Percentiles rank a stretch among this genome's conserved stretches.
Conservation (phyloP, 2,797 vertebrate species). For the Sebastes diaconus region DNA sequence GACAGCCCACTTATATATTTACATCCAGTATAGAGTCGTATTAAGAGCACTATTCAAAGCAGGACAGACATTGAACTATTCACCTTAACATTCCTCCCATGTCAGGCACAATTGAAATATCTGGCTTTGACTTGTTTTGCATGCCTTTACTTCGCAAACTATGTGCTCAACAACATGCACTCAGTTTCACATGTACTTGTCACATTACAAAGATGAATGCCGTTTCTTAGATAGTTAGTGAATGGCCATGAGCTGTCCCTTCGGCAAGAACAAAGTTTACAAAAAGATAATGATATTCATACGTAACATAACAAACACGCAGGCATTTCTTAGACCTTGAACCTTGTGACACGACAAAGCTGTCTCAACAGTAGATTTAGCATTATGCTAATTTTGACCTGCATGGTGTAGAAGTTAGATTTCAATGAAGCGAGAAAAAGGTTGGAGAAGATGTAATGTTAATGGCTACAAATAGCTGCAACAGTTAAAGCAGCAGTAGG, state of each 20-base stretch:
- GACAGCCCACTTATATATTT: conserved; percentile 6
- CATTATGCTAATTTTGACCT: not conserved
- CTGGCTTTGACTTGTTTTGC: conserved; percentile 21
- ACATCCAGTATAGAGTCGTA: not conserved
- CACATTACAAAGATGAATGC: not conserved
- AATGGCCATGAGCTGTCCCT: not conserved
- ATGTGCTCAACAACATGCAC: not conserved
- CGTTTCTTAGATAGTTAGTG: not conserved
- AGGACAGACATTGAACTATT: conserved; percentile 17
- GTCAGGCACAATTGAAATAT: not conserved
- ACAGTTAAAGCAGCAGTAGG: too few species aligned
- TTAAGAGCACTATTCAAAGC: not conserved
- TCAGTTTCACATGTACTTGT: conserved; percentile 1
- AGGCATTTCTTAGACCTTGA: not conserved
- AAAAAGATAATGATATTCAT: not conserved
- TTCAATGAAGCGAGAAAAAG: not conserved
- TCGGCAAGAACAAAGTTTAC: not conserved
- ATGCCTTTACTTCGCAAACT: not conserved
- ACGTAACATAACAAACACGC: not conserved
- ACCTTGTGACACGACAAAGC: not conserved
- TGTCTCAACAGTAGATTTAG: not conserved
- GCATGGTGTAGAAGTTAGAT: not conserved
- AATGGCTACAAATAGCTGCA: too few species aligned
- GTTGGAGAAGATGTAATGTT: not conserved
- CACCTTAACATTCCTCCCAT: conserved; percentile 6